Base-by-base conservation (phyloP, 2,113 vertebrate species). In the Crotalus viridis region DNA sequence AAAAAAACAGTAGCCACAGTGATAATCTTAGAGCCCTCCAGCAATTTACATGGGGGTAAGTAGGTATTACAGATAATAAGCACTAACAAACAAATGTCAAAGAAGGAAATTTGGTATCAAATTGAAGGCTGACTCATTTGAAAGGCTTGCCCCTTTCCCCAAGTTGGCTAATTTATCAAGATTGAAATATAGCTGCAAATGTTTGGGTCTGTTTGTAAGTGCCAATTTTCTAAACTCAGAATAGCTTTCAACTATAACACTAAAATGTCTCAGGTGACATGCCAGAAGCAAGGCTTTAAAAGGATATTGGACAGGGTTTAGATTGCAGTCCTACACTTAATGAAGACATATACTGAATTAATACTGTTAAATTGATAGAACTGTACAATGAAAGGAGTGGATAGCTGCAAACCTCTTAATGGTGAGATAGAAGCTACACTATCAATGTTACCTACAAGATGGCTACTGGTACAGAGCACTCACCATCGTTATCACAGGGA, bases 221-320 rank as follows among this genome's bases (percentile, higher is more conserved):
- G 56, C 46, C 15, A 64, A 46, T 39, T 46, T 74, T 39, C 89
- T 90, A 93, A 93, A 87, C 74, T 64, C 10, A 85, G 92, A 90
- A 69, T 81, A 93, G 92, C 89, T 61, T 87, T 93, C 89, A 64
- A 90, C 86, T 81, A 90, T 93, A 93, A 90, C 61, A 90, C 56
- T 54, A 90, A 93, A 93, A 93, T 90, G 90, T 87, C 92, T 87
- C 74, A 93, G 92, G 92, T 93, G 92, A 57, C 89, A 90, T 87
- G 92, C n/a, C 46, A 93, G n/a, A 46, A 52, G 88, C 55, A 86
- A 90, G 56, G n/a, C 92, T 85, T 61, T 69, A 86, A 93, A 90
- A 93, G 89, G 69, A 57, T 85, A 28, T 46, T 28, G 46, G 26
- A 90, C 92, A 59, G 46, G 85, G 39, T 33, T 59, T 90, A 91